Evolutionary conservation across 2,113 vertebrate genomes (phyloP).

Genomic region (Lipotes vexillifer): DNA sequence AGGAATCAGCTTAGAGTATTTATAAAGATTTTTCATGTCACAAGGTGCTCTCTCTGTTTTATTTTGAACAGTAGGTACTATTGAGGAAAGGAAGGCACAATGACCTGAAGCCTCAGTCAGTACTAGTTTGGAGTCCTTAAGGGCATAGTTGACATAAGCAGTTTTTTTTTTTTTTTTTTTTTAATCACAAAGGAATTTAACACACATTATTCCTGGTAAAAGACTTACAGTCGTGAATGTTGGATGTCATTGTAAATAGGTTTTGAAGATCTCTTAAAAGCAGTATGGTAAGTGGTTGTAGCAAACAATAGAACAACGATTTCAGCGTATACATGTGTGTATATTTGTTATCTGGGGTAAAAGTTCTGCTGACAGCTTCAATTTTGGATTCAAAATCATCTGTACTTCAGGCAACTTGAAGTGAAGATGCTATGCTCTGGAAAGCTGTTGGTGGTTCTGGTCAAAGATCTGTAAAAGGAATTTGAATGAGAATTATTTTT

Average conservation of each 20-base stretch:
- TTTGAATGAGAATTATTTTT: conserved; percentile 19
- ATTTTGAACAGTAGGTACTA: neutral
- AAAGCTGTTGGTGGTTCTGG: neutral
- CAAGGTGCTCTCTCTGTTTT: neutral
- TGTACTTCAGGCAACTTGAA: neutral
- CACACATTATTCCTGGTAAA: neutral
- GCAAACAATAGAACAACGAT: neutral
- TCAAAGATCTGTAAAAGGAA: neutral
- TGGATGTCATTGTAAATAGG: neutral
- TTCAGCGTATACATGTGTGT: neutral
- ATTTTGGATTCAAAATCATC: neutral
- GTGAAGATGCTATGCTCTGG: neutral
- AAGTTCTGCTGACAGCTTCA: neutral
- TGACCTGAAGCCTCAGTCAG: neutral
- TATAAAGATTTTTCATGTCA: neutral
- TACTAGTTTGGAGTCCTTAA: neutral
- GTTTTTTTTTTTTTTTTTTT: neutral
- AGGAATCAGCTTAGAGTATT: neutral
- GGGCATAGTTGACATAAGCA: neutral
- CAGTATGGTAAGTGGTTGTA: neutral
- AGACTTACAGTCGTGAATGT: neutral
- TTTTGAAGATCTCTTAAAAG: conserved; percentile 18
- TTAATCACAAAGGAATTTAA: neutral
- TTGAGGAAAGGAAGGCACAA: neutral
- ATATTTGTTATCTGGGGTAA: neutral